Evolutionary conservation across 2,113 vertebrate genomes (phyloP), one percentile per base, ranked within the genome.

Genomic region (Martes martes): DNA sequence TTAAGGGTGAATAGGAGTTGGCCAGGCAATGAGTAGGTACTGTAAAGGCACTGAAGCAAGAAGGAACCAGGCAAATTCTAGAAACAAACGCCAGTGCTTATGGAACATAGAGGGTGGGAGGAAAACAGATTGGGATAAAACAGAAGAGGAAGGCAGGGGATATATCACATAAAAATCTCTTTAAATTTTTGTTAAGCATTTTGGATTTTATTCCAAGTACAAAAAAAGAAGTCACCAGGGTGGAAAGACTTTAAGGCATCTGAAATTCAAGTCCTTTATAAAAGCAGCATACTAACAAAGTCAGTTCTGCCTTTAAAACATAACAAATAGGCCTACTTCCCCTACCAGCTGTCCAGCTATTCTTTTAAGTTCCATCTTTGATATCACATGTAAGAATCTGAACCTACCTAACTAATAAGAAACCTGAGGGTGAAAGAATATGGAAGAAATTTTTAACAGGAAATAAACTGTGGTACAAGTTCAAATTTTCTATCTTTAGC

Each of bases 151-250:
- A 94, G 80, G 28, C 50, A 91, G 26, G 52, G 33, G 67, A 96
- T 65, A 81, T 0, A 90, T 39, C 42, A 94, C 21, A 81, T 36
- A 94, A 87, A 91, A 91, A 80, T 73, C n/a, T 61, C 69, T 74
- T 91, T 52, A 89, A 95, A 79, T 91, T 45, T 92, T 92, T 16
- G 31, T 73, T 78, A 95, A 78, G 42, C 24, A 42, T 59, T 88
- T 90, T 89, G 7, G 45, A 67, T 95, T 94, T 97, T 94, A 95
- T 94, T 93, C 36, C 33, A 97, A 96, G 74, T 55, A 50, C 10
- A 82, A 85, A 82, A 69, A 96, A 81, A 91, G 65, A 94, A 93
- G 50, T 91, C n/a, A 87, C 14, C n/a, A 93, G 36, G 4, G 7
- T 67, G 7, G 39, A 61, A 47, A 93, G n/a, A 86, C 33, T 74